A percentile compares a stretch with the other conserved stretches of the same genome.
phyloP scores from a whole-genome alignment of 2,797 vertebrate species.

The Tympanoctomys barrerae region DNA sequence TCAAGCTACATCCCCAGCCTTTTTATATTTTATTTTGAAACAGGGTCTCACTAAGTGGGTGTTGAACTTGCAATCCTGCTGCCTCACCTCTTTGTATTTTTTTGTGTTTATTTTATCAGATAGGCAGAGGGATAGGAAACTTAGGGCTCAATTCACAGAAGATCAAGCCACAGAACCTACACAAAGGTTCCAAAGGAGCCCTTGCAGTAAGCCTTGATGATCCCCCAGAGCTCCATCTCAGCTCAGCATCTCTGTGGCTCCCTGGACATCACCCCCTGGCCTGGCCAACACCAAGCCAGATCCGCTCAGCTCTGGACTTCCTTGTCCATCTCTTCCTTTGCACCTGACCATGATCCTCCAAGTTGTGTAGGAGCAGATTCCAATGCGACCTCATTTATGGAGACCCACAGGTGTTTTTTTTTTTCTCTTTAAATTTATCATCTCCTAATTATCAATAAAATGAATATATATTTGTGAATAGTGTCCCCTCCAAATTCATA shows the following conservation, averaged over 20 bases:
- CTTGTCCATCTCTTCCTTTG: not conserved
- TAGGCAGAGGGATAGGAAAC: not conserved
- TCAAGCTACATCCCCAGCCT: not conserved
- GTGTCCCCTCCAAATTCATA: not conserved
- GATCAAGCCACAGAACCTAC: not conserved
- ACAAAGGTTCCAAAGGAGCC: not conserved
- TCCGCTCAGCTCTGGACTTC: not conserved
- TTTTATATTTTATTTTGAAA: not conserved
- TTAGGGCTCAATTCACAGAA: not conserved
- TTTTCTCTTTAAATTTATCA: constrained; percentile 47
- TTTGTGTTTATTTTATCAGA: constrained; percentile 4
- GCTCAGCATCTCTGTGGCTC: not conserved
- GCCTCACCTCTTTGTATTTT: not conserved
- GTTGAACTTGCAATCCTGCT: not conserved
- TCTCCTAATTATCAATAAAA: not conserved
- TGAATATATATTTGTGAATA: not conserved
- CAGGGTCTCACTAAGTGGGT: not conserved
- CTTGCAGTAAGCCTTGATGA: not conserved
- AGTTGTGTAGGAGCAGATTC: not conserved
- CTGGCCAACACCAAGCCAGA: not conserved
- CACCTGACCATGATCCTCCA: not conserved
- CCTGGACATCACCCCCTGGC: not conserved
- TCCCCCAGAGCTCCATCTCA: not conserved
- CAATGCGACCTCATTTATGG: not conserved
- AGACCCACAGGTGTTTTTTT: not conserved